Base-by-base conservation (phyloP, 2,797 vertebrate genomes). In the Neostethus bicornis region DNA sequence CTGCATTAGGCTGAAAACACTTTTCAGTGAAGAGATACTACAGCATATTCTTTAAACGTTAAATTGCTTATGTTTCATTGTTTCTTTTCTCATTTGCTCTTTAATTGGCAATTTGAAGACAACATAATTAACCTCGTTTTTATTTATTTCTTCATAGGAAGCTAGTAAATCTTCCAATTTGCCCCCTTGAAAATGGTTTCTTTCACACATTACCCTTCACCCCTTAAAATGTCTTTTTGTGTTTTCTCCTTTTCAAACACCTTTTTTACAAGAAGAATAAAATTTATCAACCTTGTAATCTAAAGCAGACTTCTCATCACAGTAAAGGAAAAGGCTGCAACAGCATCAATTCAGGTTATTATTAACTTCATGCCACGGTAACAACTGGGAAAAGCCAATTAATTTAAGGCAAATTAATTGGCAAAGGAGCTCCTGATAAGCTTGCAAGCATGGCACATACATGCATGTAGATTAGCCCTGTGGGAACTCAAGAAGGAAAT, bases 401-500 rank as follows among this genome's bases (percentile, higher is more conserved):
- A 20, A 41, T 12, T 5, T 21, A 19, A 20, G 41, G 38, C 11
- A 41, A 20, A 41, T 41, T 41, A 19, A 12, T 21, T 21, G 19
- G 19, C 19, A 41, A 41, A 41, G 38, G 12, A 20, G 38, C 38
- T 41, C 12, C 38, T 21, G 38, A 41, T 41, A 41, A 4, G 17
- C 38, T 2, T 37, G 17, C 19, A 4, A 21, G 17, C 19, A 12
- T 38, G 13, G 17, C 19, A 42, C 25, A 29, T 23, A 35, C 48
- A 7, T 34, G 13, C 14, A 34, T 42, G 23, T 34, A 29, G 28
- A 61, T 57, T 35, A 58, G 32, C 20, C 47, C 31, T 5, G 1
- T 12, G 16, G n/a, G 58, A 60, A 17, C 35, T 11, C 10, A 45
- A 26, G 11, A 38, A 21, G 19, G 17, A 2, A 4, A 41, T n/a